Conservation (phyloP, 2,888 invertebrate species). For the Chrysotoxum bicinctum region DNA sequence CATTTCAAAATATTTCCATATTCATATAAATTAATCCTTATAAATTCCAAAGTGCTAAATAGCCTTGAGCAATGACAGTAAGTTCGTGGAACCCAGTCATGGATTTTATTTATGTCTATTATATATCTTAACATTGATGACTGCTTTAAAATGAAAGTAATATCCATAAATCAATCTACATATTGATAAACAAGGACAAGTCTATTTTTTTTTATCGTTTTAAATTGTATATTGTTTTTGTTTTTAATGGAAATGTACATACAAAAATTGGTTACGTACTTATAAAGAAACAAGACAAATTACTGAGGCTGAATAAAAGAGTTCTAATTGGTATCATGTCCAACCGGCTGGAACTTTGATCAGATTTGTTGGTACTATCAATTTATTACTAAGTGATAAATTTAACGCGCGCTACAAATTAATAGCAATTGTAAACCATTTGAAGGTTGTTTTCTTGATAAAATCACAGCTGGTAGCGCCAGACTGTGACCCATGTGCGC, state of each 20-base stretch:
- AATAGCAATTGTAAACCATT: constrained; percentile 29
- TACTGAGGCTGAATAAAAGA: not conserved
- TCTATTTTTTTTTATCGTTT: not conserved
- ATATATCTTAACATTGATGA: not conserved
- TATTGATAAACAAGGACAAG: constrained; percentile 8
- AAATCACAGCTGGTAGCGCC: constrained; percentile 37
- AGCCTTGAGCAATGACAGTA: not conserved
- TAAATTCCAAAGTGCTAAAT: not conserved
- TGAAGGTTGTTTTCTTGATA: constrained; percentile 44
- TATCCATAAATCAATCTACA: not conserved
- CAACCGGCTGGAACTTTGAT: constrained; percentile 26
- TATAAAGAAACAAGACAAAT: not conserved
- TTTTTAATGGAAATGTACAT: not conserved
- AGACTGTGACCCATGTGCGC: constrained; percentile 25
- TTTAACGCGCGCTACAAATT: constrained; percentile 32
- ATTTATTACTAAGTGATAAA: constrained; percentile 38
- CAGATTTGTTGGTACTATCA: constrained; percentile 11
- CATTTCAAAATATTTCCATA: too few relatives aligned
- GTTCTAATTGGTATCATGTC: constrained; percentile 39
- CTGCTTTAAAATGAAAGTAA: not conserved
- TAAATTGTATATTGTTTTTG: not conserved
- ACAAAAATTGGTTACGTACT: too few relatives aligned
- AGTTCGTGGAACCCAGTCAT: not conserved
- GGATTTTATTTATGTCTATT: not conserved
- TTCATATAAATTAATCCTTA: not conserved